Evolutionary conservation across 2,113 vertebrate species (phyloP), one percentile per base, ranked within the genome.

Genomic region (Eira barbara): DNA sequence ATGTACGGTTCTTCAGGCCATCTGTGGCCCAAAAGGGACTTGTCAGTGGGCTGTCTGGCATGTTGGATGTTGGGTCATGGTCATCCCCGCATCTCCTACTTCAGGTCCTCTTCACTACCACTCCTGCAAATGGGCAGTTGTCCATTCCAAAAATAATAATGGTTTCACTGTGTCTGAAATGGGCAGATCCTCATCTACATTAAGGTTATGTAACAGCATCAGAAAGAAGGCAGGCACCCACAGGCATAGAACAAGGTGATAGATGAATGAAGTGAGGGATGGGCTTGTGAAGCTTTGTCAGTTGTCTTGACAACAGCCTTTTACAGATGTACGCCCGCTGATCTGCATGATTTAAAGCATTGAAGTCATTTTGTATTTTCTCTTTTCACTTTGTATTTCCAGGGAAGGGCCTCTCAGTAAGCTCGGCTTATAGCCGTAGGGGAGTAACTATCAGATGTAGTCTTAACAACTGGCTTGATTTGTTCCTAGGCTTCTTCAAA

Each of bases 241-340:
- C 34, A 73, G 94, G 96, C 78, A 52, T 17, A 59, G 83, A 92
- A 34, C 63, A 39, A 88, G 63, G 61, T 84, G 79, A 93, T 18
- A 47, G 90, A 94, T 84, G 83, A 87, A 63, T 20, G 36, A 52
- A 79, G 57, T 29, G 84, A 98, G n/a, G 90, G 67, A 42, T 81
- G 87, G 79, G 36, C 59, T 87, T 57, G 52, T 4, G 3, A 95
- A 71, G 55, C 82, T 93, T 82, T 92, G 96, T 69, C 92, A 89
- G 94, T 95, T 96, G 95, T 98, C 96, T 93, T 97, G 97, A 97
- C 90, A 97, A 95, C 63, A 63, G 55, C 36, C 49, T 80, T 81
- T 92, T 89, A 92, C 25, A 84, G 74, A 95, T 92, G 91, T 92
- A 90, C 47, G 17, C 27, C 34, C 14, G n/a, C 92, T 31, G 83